phyloP scores from a whole-genome alignment of 2,113 vertebrate species.

The Mionectes macconnelli region DNA sequence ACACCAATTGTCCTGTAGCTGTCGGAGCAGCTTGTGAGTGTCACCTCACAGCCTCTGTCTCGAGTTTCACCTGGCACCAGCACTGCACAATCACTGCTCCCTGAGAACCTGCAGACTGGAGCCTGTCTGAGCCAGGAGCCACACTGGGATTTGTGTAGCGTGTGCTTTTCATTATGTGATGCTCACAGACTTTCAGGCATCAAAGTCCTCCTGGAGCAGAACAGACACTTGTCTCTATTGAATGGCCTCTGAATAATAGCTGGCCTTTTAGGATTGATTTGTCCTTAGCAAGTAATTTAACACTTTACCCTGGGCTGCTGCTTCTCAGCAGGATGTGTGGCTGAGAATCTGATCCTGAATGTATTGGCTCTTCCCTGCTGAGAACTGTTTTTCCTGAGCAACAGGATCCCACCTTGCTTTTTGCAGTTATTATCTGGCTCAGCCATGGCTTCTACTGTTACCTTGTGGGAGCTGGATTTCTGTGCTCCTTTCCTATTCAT shows the following conservation, averaged over 20 bases:
- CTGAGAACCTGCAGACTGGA: neutral
- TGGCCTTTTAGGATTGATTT: slow-evolving; percentile 31
- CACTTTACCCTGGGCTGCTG: neutral
- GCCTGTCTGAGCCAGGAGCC: neutral
- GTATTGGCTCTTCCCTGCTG: slow-evolving; percentile 11
- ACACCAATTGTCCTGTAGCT: neutral
- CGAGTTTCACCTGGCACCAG: neutral
- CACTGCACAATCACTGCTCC: neutral
- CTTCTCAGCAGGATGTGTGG: slow-evolving; percentile 14
- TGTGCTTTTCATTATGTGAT: neutral
- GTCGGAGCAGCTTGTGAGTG: neutral
- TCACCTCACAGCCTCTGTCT: neutral
- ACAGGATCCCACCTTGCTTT: slow-evolving; percentile 1
- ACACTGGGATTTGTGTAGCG: neutral
- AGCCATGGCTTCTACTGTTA: neutral
- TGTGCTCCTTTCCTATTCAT: neutral
- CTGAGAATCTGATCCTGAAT: slow-evolving; percentile 32
- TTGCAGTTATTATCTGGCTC: neutral
- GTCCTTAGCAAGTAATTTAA: slow-evolving; percentile 34
- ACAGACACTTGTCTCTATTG: neutral
- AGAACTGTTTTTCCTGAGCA: slow-evolving; percentile 2
- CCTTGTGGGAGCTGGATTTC: neutral
- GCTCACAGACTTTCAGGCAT: neutral
- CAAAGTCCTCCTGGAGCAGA: neutral
- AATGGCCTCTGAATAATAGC: neutral